phyloP scores from a whole-genome alignment of 2,888 invertebrate genomes.

The Meta bourneti region DNA sequence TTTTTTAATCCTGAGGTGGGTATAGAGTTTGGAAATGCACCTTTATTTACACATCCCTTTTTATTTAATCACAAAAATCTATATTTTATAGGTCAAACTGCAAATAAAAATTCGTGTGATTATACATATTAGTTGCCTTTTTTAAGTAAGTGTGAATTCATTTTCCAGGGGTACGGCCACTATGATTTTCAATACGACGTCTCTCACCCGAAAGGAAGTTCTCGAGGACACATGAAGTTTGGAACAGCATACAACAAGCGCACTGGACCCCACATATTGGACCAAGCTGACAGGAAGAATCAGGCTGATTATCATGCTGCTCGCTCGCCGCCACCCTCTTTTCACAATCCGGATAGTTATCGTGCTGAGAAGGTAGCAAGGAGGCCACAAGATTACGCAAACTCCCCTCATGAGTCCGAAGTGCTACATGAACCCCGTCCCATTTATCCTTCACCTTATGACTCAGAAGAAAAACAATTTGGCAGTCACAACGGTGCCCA shows the following conservation, averaged over 20 bases:
- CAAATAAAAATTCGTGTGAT: too few species aligned
- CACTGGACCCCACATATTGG: neutral
- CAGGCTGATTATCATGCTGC: neutral
- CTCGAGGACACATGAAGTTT: conserved; percentile 44
- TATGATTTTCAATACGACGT: conserved; percentile 56
- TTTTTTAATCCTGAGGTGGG: too few species aligned
- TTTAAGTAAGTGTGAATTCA: neutral
- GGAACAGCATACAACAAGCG: neutral
- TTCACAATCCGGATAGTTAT: conserved; percentile 1
- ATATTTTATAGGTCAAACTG: too few species aligned
- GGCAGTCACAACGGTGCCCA: neutral
- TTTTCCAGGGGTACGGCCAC: conserved; percentile 19
- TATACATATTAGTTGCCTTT: neutral
- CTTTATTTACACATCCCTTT: too few species aligned
- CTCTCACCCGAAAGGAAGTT: conserved; percentile 43
- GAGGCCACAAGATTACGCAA: neutral
- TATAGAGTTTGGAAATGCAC: too few species aligned
- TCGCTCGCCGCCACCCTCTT: neutral
- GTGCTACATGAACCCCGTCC: conserved; percentile 31
- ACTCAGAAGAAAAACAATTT: neutral
- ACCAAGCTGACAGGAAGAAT: neutral
- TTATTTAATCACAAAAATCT: too few species aligned
- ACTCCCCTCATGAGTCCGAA: neutral
- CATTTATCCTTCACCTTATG: conserved; percentile 35
- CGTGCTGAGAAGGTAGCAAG: neutral